Evolutionary conservation across 2,797 vertebrate genomes (phyloP).

Genomic region (Muscicapa comitata): DNA sequence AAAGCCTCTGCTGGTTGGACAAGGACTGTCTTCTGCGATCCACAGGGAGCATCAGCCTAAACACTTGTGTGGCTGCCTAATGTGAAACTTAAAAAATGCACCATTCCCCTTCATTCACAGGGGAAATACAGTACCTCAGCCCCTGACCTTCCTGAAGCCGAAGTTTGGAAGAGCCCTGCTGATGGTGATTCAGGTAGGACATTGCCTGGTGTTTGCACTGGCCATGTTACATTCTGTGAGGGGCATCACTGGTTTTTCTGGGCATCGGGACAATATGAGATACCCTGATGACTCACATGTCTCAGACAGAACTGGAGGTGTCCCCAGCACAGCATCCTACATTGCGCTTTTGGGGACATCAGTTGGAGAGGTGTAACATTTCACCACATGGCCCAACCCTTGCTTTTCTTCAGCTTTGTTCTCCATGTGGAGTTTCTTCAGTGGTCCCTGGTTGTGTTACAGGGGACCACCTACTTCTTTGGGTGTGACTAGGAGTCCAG

Average conservation of each 20-base stretch:
- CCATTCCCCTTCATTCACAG: constrained; percentile 11
- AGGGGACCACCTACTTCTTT: neutral
- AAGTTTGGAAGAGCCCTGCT: neutral
- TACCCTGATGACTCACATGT: accelerated
- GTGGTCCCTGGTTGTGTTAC: neutral
- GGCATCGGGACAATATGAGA: accelerated
- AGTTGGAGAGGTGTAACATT: neutral
- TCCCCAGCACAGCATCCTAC: neutral
- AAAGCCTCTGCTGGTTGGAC: constrained; percentile 2
- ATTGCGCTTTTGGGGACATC: neutral
- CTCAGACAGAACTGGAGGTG: neutral
- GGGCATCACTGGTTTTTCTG: neutral
- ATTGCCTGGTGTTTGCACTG: neutral
- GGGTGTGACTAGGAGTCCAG: neutral
- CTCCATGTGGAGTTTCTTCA: neutral
- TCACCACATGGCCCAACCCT: neutral
- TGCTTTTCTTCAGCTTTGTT: neutral
- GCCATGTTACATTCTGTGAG: neutral
- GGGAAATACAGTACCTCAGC: neutral
- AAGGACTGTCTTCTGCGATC: neutral
- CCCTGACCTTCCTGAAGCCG: neutral
- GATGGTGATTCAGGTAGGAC: neutral
- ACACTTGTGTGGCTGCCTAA: neutral
- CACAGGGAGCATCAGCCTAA: neutral
- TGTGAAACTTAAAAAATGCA: neutral